Conservation (phyloP, 2,113 vertebrate species). For the Crotalus horridus region DNA sequence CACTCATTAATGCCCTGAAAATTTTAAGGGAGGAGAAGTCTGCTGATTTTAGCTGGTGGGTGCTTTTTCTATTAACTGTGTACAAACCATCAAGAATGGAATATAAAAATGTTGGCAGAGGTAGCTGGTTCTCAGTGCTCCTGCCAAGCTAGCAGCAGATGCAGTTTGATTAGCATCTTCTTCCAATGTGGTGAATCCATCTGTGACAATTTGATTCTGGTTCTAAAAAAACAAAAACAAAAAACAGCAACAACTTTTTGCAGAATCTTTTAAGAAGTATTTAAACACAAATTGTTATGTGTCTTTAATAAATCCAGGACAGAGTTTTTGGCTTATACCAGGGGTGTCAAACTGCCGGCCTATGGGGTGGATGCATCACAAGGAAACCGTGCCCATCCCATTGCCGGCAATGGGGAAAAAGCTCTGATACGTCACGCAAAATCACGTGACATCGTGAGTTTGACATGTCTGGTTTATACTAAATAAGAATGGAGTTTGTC, state of each 20-base stretch:
- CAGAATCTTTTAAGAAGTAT: not conserved
- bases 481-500: not conserved
- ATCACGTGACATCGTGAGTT: too few species aligned
- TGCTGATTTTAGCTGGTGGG: not conserved
- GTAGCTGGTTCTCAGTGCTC: not conserved
- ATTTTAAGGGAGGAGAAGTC: constrained; percentile 27
- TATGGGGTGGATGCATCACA: too few species aligned
- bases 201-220: not conserved
- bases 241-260: not conserved
- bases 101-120: constrained; percentile 9
- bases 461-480: not conserved
- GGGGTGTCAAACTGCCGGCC: too few species aligned
- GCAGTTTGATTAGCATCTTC: constrained; percentile 7
- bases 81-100: not conserved
- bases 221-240: not conserved
- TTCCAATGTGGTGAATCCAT: not conserved
- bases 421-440: too few species aligned
- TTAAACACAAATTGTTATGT: not conserved
- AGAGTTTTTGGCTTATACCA: not conserved
- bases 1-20: constrained; percentile 45
- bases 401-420: too few species aligned
- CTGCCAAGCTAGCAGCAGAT: not conserved
- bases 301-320: not conserved
- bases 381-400: too few species aligned
- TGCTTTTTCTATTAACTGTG: not conserved